These are phyloP conservation scores for Patagioenas fasciata DNA, from an alignment of 2,113 vertebrate genomes.

Conservation along the genomic window DNA sequence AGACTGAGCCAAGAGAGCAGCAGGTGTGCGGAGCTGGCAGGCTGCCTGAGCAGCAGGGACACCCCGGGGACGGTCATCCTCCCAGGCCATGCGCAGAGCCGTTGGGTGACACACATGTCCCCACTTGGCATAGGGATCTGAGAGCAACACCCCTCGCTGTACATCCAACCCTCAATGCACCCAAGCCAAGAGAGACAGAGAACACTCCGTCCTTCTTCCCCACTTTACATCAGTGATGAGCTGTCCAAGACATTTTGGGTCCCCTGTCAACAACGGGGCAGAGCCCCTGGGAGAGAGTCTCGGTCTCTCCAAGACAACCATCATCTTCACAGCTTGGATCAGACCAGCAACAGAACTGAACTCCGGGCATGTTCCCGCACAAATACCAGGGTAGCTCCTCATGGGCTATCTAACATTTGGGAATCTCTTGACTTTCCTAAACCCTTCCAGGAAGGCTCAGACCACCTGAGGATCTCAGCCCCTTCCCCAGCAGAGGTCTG, in stretches of 20 bases:
- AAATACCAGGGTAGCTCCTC: not conserved
- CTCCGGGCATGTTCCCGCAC: accelerated
- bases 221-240: not conserved
- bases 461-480: not conserved
- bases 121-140: not conserved
- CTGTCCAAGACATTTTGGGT: not conserved
- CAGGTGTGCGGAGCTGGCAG: not conserved
- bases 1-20: not conserved
- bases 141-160: not conserved
- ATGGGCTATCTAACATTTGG: not conserved
- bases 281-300: not conserved
- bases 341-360: not conserved
- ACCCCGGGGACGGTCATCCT: not conserved
- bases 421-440: not conserved
- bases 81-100: not conserved
- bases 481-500: not conserved
- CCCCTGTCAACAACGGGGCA: not conserved
- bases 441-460: not conserved
- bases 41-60: accelerated
- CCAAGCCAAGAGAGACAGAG: not conserved
- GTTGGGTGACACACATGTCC: not conserved
- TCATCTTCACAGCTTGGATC: not conserved
- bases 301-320: not conserved
- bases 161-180: not conserved
- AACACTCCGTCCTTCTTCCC: not conserved